Percentiles rank a stretch among this genome's conserved stretches.
These are phyloP conservation scores for Zoanthus gigantus DNA, from an alignment of 92 coral and sea anemone species.

Conservation along the genomic window DNA sequence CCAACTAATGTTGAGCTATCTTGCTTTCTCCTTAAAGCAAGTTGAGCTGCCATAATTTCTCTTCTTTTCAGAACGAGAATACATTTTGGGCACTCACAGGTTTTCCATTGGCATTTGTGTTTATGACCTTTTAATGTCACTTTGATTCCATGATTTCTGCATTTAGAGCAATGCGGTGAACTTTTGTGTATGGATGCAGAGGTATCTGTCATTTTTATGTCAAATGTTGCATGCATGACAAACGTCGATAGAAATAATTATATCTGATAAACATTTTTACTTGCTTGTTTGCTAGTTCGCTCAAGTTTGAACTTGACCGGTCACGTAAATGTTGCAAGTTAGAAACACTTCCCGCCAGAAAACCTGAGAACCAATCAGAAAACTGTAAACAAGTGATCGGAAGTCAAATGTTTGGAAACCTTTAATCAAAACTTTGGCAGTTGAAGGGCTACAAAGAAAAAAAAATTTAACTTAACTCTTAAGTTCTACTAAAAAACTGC, in stretches of 20 bases:
- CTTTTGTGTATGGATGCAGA: constrained; percentile 27
- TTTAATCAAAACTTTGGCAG: neutral
- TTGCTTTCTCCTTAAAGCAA: constrained; percentile 66
- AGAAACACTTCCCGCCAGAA: constrained; percentile 33
- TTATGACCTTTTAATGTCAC: constrained; percentile 71
- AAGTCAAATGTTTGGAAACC: neutral
- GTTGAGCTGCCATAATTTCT: constrained; percentile 77
- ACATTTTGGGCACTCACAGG: constrained; percentile 71
- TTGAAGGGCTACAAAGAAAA: neutral
- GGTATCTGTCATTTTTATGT: constrained; percentile 7
- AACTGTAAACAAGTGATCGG: neutral
- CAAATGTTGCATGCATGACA: too few relatives aligned
- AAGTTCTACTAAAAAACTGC: too few relatives aligned
- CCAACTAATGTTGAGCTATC: constrained; percentile 36
- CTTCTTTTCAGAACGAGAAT: constrained; percentile 69
- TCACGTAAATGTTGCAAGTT: constrained; percentile 2
- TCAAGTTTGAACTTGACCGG: constrained; percentile 47
- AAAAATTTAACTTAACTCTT: too few relatives aligned
- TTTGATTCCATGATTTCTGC: constrained; percentile 73
- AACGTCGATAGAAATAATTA: too few relatives aligned
- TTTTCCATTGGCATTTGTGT: constrained; percentile 66
- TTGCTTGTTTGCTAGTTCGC: neutral
- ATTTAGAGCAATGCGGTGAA: constrained; percentile 72
- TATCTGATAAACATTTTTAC: neutral
- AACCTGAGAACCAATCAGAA: constrained; percentile 26